Conservation (phyloP, 2,113 vertebrate species). For the Paraplagusia blochii region DNA sequence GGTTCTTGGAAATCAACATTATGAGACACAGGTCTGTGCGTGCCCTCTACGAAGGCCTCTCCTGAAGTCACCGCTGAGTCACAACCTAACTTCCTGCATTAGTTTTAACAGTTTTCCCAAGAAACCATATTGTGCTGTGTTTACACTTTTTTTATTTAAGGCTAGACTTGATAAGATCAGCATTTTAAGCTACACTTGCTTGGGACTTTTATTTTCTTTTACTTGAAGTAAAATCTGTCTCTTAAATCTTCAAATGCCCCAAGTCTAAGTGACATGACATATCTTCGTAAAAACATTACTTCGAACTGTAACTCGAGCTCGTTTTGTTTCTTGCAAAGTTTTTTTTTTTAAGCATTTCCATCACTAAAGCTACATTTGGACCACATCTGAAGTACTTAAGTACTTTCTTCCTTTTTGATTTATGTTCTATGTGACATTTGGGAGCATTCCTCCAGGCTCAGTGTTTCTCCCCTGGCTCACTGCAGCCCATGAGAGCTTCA, state of each 20-base stretch:
- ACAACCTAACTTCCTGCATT: slow-evolving; percentile 51
- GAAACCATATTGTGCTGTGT: slow-evolving; percentile 6
- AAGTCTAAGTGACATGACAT: background rate
- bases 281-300: background rate
- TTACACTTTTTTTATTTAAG: slow-evolving; percentile 1
- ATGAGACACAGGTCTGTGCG: slow-evolving; percentile 15
- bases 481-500: slow-evolving; percentile 24
- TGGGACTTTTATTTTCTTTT: background rate
- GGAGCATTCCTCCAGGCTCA: slow-evolving; percentile 49
- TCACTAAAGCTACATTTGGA: background rate
- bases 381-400: slow-evolving; percentile 20
- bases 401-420: slow-evolving; percentile 38
- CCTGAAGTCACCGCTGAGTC: slow-evolving; percentile 7
- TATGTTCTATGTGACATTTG: slow-evolving; percentile 43
- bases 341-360: background rate
- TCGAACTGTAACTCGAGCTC: background rate
- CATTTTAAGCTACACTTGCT: too few relatives aligned
- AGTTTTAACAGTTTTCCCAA: slow-evolving; percentile 21
- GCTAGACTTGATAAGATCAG: background rate
- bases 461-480: slow-evolving; percentile 32
- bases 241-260: too few relatives aligned
- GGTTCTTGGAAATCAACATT: background rate
- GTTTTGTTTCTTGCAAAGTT: too few relatives aligned
- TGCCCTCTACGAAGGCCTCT: slow-evolving; percentile 22
- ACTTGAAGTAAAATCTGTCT: background rate